Percentiles rank a stretch among this genome's conserved stretches.
Evolutionary conservation across 2,888 invertebrate genomes (phyloP).

Genomic region (Tinea trinotella): DNA sequence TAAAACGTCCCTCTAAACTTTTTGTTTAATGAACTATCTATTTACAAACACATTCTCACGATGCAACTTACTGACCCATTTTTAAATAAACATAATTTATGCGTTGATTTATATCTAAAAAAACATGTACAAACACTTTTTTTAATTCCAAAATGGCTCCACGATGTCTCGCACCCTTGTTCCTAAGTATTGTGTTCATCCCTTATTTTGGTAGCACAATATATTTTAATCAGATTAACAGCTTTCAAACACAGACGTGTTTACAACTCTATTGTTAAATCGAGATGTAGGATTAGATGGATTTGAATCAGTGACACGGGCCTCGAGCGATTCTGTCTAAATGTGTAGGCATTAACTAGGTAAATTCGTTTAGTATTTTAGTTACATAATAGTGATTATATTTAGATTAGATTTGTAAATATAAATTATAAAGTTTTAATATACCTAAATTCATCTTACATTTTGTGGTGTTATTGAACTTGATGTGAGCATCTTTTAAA

Average conservation of each 20-base stretch:
- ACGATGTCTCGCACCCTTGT: not conserved
- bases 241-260: conserved; percentile 28
- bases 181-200: conserved; percentile 26
- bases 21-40: not conserved
- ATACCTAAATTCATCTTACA: no score
- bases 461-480: no score
- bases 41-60: conserved; percentile 2
- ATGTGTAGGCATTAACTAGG: not conserved
- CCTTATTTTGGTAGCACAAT: conserved; percentile 26
- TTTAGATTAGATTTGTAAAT: no score
- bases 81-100: not conserved
- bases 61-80: no score
- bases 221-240: conserved; percentile 37
- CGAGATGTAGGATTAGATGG: conserved; percentile 20
- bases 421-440: no score
- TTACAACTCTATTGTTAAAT: conserved; percentile 27
- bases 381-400: no score
- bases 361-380: no score
- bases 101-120: not conserved
- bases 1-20: not conserved
- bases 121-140: not conserved
- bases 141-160: conserved; percentile 4
- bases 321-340: not conserved
- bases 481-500: no score
- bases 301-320: conserved; percentile 5